A percentile compares a stretch with the other conserved stretches of the same genome.
Evolutionary conservation across 1,140 invertebrate species (phyloP).

Genomic region (Trichoplusia ni): DNA sequence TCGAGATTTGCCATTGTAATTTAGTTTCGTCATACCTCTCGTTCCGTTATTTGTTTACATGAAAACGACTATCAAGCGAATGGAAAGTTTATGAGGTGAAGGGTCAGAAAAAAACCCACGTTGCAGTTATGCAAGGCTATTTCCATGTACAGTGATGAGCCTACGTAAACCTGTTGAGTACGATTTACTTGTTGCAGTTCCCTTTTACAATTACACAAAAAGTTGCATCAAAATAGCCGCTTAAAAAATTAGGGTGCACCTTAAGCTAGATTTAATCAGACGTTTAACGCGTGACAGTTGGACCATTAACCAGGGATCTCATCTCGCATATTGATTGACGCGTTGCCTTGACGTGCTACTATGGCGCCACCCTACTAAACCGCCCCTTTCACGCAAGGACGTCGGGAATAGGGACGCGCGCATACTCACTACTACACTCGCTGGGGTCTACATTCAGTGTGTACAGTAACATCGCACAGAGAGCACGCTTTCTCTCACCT

Average conservation of each 20-base stretch:
- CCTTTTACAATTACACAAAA: constrained; percentile 31
- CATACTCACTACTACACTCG: constrained; percentile 53
- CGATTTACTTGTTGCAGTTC: constrained; percentile 35
- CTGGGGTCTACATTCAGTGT: constrained; percentile 54
- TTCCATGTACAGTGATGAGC: constrained; percentile 56
- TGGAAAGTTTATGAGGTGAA: constrained; percentile 40
- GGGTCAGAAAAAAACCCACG: constrained; percentile 44
- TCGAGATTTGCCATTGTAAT: not conserved
- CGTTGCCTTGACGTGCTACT: constrained; percentile 63
- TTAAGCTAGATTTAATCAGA: not conserved
- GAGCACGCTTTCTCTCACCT: constrained; percentile 54
- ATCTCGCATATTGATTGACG: constrained; percentile 80
- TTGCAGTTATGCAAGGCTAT: constrained; percentile 45
- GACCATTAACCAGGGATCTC: constrained; percentile 61
- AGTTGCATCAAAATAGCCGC: constrained; percentile 4
- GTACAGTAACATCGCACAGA: constrained; percentile 50
- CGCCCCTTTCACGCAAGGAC: constrained; percentile 75
- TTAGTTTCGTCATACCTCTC: not conserved
- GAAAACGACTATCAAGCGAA: constrained; percentile 12
- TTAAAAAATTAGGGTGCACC: too few species aligned
- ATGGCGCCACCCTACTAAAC: constrained; percentile 73
- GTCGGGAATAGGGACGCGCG: constrained; percentile 77
- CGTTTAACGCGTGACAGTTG: constrained; percentile 18
- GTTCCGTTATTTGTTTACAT: constrained; percentile 9
- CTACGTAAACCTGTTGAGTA: constrained; percentile 63